Evolutionary conservation across 2,888 invertebrate species (phyloP), one percentile per base, ranked within the genome.

Genomic region (Tupiocoris notatus): DNA sequence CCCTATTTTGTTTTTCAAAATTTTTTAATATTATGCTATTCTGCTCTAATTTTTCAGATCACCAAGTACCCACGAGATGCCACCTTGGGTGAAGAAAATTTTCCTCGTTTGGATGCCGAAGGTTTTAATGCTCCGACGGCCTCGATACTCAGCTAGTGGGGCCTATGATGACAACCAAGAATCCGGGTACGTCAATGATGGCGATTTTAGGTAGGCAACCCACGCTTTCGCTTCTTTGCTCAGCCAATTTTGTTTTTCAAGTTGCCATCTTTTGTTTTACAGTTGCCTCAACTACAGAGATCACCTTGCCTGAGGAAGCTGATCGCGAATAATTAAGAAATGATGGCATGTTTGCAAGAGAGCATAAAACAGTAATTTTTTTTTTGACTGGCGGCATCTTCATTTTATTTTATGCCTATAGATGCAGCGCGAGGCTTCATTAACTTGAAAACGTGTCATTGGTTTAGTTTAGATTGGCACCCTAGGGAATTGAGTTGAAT

Each of bases 51-150:
- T 7, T 39, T 39, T 3, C 83, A 94, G 94, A 84, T 94, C 94
- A 0, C 95, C 96, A 18, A 94, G 95, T 2, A 96, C 96, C 0
- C 95, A 96, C 84, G 93, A 93, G 81, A 95, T 97, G 95, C 93
- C 96, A 0, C 92, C 94, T 0, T 91, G 93, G 89, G 92, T 96
- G 82, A 90, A 92, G 82, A 91, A 91, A 82, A 86, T 96, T 78
- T 96, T 97, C 85, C 88, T 97, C n/a, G 91, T 95, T 83, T 90
- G 94, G 83, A 93, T 97, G 92, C 97, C 97, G 0, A 90, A 93
- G 80, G 85, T 95, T 23, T 87, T 97, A 82, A 92, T 95, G 88
- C 96, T 97, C 93, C 88, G 94, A 73, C 87, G 96, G 79, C 95
- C 96, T 16, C 92, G 93, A 79, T 95, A 94, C 83, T 90, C 92